Base-by-base conservation (phyloP, 1,140 invertebrate species). In the Drusus annulatus region DNA sequence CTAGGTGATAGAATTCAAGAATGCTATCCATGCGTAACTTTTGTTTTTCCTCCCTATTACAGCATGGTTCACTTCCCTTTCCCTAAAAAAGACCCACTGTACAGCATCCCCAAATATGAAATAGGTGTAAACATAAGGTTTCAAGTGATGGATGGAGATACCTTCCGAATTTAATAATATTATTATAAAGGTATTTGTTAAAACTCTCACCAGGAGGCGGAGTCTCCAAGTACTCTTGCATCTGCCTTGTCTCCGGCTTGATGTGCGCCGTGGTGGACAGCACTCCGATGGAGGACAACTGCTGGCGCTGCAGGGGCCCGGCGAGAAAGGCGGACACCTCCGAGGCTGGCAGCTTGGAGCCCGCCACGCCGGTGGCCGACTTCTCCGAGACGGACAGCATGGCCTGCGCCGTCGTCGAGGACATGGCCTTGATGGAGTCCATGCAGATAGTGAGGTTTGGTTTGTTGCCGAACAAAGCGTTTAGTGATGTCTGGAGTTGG, bases 191-290 rank as follows among this genome's bases (percentile, higher is more conserved):
- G n/a, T n/a, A n/a, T n/a, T n/a, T n/a, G n/a, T n/a, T n/a, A n/a
- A n/a, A n/a, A 3, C 1, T 73, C 60, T 83, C 85, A 93, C 95
- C 94, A 84, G 93, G 92, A 15, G 97, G 97, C 6, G 97, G 94
- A 86, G 93, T 95, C 78, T 97, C 96, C 54, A 98, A 87, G 89
- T 99, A 99, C 82, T 97, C 94, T 81, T 97, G 94, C 0, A 98
- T 84, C 85, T 97, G 95, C 15, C 93, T 92, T 17, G 93, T 92
- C 79, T 94, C 93, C 23, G 94, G 92, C 68, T 92, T 90, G 0
- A 93, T 91, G 74, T 93, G 91, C 1, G 95, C 88, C 73, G 91
- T 91, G 5, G 93, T 88, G 82, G 92, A 90, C 16, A 88, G 86
- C 5, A 94, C 92, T 0, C 94, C 94, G 19, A 95, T 90, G 84